Evolutionary conservation across 2,113 vertebrate genomes (phyloP), one percentile per base, ranked within the genome.

Genomic region (Hiodon alosoides): DNA sequence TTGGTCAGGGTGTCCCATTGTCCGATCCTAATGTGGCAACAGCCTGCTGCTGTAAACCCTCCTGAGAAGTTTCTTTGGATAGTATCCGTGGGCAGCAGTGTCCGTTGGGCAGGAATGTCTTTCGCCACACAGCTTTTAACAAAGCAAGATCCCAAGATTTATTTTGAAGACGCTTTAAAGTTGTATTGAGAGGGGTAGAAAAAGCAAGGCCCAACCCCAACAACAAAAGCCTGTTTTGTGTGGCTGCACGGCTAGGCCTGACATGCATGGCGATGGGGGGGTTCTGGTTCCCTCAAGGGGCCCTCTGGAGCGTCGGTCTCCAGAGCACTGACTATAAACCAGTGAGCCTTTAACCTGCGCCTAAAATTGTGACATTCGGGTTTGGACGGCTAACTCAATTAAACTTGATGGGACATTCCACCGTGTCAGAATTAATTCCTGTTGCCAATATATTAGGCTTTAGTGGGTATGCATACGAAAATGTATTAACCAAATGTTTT

Each of bases 181-280:
- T 53, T 55, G 14, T 60, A 31, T 72, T 60, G 61, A 77, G 72
- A 69, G 51, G 16, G 46, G 70, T 62, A 62, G 76, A 67, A 67
- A 59, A 53, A 57, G 17, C 7, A 14, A 69, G 31, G 51, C 10
- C 17, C 14, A 68, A 61, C 53, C 64, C 59, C 67, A 77, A 72
- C 77, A 58, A 76, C 79, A 72, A 71, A 52, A 47, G 55, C 17
- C 6, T 48, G 57, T 46, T 58, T 59, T 64, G 72, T 57, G 58
- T 54, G 69, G 77, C 57, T 66, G 74, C 69, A 75, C 75, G 69
- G 73, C 54, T 53, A 54, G 66, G 73, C 80, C 61, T 76, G 80
- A 77, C 54, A 14, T 71, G 80, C 78, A 79, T 82, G 77, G 60
- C 72, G 76, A 82, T 77, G 72, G 51, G 47, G n/a, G 9, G 3